Base-by-base conservation (phyloP, 2,888 invertebrate genomes). In the Syritta pipiens region DNA sequence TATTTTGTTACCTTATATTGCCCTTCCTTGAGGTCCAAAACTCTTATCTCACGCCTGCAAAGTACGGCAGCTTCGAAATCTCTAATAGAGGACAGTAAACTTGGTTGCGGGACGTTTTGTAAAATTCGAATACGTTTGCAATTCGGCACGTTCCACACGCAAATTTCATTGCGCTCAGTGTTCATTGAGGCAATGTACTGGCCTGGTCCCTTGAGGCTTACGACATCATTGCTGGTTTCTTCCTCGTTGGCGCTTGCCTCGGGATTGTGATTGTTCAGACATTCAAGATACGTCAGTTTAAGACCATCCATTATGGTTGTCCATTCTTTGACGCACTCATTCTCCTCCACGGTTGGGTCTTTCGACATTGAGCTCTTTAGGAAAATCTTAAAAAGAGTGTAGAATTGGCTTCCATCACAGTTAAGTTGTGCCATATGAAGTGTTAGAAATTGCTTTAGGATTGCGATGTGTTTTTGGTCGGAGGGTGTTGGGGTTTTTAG, bases 351-450 rank as follows among this genome's bases (percentile, higher is more conserved):
- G 12, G 67, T 68, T 0, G 82, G 48, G n/a, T 85, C 83, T 5
- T 84, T 83, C 49, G 83, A 83, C 46, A 86, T 83, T 81, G 87
- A 87, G 17, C 86, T 86, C 81, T 89, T 88, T 68, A 91, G 83
- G 85, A 89, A 91, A 83, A 87, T 89, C 85, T 89, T 91, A 79
- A 94, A 89, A 81, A 96, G 92, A 2, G 95, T 93, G 84, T 93
- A 95, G 84, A 96, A 93, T 88, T 97, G 96, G 84, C 93, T 91
- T 26, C 95, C 95, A 86, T 96, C 96, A 83, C 94, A 94, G 84
- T 93, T 93, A 59, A 97, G 89, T 10, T 94, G 93, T 84, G 91
- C 91, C 3, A 94, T 92, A 83, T 94, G 92, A 0, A 91, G 90
- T 87, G 93, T 93, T 71, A 96, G 90, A 74, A 94, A 92, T 81